Evolutionary conservation across 2,113 vertebrate species (phyloP), one percentile per base, ranked within the genome.

Genomic region (Hydrochoerus hydrochaeris): DNA sequence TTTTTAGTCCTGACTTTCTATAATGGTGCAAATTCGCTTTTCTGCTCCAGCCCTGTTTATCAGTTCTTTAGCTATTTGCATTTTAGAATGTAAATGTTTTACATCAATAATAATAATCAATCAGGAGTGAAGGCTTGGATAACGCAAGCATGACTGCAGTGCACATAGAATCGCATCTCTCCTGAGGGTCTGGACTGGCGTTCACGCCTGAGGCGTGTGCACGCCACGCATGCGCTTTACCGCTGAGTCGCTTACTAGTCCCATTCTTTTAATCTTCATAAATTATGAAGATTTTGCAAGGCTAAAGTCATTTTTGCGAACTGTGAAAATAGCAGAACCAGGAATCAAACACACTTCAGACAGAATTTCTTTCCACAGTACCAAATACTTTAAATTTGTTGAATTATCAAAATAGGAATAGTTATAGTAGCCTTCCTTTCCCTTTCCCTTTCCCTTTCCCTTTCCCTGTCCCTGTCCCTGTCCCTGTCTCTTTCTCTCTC

Each of bases 351-450:
- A 57, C 4, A 85, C 8, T 5, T 62, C 54, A 81, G 46, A 85
- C 6, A 54, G 17, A 38, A 35, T 92, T 10, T 60, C 46, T 94
- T 73, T 89, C 75, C 7, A 28, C 3, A 62, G 24, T 38, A 46
- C 19, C n/a, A 62, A 19, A 35, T 26, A 11, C 12, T 17, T 26
- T 67, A 81, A 20, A 81, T 44, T 85, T 92, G 12, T 19, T 83
- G 38, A 92, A 90, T 91, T 86, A 92, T 86, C 46, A 94, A 89
- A 90, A 62, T 65, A 77, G 30, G 7, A 83, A 6, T 85, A 20
- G 28, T 11, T 38, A 8, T 30, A 24, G 3, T 60, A 7, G 35
- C 13, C 38, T 38, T 73, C 24, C 9, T 41, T 38, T 41, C 12
- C 17, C 10, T 3, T 28, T 30, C 62, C 5, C 30, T 30, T 3